These are phyloP conservation scores for Laspeyria flexula DNA, from an alignment of 2,888 invertebrate genomes.

Conservation along the genomic window DNA sequence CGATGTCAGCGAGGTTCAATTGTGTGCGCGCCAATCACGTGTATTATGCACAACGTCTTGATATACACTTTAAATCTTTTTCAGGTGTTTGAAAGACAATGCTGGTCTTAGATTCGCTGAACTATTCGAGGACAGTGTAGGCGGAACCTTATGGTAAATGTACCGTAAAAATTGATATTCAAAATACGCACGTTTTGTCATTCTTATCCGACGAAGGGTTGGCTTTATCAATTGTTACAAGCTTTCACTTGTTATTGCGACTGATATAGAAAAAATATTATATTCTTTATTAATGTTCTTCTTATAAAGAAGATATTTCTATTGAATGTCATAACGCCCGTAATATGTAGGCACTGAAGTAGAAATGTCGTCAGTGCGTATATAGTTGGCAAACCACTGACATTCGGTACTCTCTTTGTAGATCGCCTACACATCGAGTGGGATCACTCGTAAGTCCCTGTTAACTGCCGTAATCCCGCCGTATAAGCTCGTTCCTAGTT, in stretches of 20 bases:
- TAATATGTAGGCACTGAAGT: slow-evolving; percentile 25
- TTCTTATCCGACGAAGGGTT: slow-evolving; percentile 31
- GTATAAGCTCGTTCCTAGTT: slow-evolving; percentile 47
- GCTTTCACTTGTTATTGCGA: slow-evolving; percentile 24
- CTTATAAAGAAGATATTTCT: not conserved
- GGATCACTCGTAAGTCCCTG: slow-evolving; percentile 57
- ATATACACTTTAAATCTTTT: too few relatives aligned
- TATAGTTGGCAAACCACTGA: slow-evolving; percentile 64
- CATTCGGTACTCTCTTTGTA: slow-evolving; percentile 62
- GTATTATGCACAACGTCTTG: slow-evolving; percentile 43
- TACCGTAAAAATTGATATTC: slow-evolving; percentile 30
- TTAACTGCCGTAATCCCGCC: slow-evolving; percentile 64
- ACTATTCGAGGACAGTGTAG: slow-evolving; percentile 9
- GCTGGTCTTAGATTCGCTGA: slow-evolving; percentile 6
- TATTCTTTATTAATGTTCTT: not conserved
- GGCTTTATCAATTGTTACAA: slow-evolving; percentile 29
- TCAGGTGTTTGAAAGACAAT: not conserved
- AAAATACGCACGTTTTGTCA: slow-evolving; percentile 25
- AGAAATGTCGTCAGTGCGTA: slow-evolving; percentile 56
- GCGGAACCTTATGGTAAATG: slow-evolving; percentile 19
- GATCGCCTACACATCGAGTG: slow-evolving; percentile 53
- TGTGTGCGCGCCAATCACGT: slow-evolving; percentile 67
- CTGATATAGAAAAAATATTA: slow-evolving; percentile 2
- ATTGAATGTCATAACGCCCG: not conserved
- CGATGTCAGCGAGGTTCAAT: slow-evolving; percentile 53